These are phyloP conservation scores for Nasonia longicornis DNA, from an alignment of 1,140 invertebrate genomes.

Conservation along the genomic window DNA sequence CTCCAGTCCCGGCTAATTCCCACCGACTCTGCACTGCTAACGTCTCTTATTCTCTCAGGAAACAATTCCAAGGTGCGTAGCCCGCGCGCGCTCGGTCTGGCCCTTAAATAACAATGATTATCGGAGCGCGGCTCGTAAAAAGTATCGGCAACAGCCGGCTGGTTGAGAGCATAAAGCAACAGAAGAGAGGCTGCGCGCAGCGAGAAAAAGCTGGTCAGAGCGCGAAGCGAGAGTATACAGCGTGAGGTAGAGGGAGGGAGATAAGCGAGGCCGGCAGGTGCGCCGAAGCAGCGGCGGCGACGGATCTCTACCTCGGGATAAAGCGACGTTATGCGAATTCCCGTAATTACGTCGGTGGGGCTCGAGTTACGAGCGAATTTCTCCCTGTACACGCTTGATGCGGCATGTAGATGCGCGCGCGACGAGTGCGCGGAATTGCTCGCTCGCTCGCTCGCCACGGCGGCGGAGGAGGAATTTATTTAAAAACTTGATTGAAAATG, in stretches of 20 bases:
- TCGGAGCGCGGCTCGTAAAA: slow-evolving; percentile 21
- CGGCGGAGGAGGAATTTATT: slow-evolving; percentile 1
- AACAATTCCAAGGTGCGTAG: not conserved
- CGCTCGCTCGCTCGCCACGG: not conserved
- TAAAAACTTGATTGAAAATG: slow-evolving; percentile 19
- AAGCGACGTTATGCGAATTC: slow-evolving; percentile 57
- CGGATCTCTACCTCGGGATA: slow-evolving; percentile 47
- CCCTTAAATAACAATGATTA: slow-evolving; percentile 31
- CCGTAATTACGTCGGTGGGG: slow-evolving; percentile 58
- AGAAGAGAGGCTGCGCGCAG: not conserved
- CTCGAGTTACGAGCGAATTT: slow-evolving; percentile 56
- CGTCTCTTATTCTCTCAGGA: not conserved
- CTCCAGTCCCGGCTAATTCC: too few relatives aligned
- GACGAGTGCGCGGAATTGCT: slow-evolving; percentile 17
- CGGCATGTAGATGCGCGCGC: slow-evolving; percentile 3
- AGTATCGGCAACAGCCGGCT: slow-evolving; percentile 22
- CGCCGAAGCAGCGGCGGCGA: slow-evolving; percentile 52
- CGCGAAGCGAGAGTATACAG: slow-evolving; percentile 27
- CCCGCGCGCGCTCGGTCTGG: not conserved
- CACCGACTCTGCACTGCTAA: too few relatives aligned
- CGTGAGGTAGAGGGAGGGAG: slow-evolving; percentile 45
- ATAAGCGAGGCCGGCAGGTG: slow-evolving; percentile 55
- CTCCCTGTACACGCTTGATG: slow-evolving; percentile 42
- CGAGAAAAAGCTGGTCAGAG: slow-evolving; percentile 44
- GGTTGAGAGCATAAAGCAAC: slow-evolving; percentile 26